These are phyloP conservation scores for Sinella curviseta DNA, from an alignment of 1,140 invertebrate genomes.

Conservation along the genomic window DNA sequence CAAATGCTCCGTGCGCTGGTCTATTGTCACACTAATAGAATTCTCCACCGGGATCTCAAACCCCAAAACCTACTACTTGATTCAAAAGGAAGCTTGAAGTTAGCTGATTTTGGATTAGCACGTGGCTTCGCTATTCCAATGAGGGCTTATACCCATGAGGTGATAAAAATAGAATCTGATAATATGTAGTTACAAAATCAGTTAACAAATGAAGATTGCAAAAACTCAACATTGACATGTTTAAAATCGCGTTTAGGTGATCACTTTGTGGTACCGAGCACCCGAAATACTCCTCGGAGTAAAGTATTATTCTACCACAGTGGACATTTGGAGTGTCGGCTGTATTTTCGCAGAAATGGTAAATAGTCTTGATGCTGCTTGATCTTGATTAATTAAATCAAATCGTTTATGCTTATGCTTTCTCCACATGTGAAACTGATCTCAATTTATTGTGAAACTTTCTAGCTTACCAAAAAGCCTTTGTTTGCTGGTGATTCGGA, in stretches of 20 bases:
- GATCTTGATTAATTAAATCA: conserved; percentile 31
- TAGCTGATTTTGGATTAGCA: conserved; percentile 88
- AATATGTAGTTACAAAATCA: no score
- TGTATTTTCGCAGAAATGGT: conserved; percentile 95
- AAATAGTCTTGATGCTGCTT: conserved; percentile 47
- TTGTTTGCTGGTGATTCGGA: conserved; percentile 95
- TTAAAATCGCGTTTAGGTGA: conserved; percentile 62
- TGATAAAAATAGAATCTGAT: no score
- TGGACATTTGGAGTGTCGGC: conserved; percentile 94
- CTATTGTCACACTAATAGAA: conserved; percentile 87
- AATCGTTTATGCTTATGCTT: neutral
- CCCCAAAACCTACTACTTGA: conserved; percentile 89
- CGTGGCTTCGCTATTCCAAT: conserved; percentile 80
- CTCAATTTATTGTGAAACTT: conserved; percentile 34
- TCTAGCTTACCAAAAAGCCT: conserved; percentile 72
- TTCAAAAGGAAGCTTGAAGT: conserved; percentile 74
- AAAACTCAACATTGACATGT: no score
- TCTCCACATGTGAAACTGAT: conserved; percentile 39
- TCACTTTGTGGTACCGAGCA: conserved; percentile 91
- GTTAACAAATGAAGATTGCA: no score
- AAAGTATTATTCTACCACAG: conserved; percentile 82
- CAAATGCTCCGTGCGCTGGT: conserved; percentile 87
- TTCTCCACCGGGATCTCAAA: conserved; percentile 86
- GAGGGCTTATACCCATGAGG: conserved; percentile 86
- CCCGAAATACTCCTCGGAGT: conserved; percentile 91